Conservation (phyloP, 2,113 vertebrate genomes). For the Hystrix cristata region DNA sequence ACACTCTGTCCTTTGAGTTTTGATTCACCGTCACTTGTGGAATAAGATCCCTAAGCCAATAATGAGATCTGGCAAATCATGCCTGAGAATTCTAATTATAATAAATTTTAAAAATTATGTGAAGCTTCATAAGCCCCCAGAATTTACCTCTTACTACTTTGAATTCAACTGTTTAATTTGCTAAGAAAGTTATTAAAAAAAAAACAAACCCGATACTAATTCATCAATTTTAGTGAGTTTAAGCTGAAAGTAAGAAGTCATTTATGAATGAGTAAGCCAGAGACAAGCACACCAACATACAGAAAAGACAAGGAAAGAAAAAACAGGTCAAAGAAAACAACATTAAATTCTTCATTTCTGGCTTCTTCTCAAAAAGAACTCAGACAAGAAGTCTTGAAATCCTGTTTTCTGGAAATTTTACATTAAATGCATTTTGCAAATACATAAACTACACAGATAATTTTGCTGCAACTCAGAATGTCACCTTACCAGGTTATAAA, state of each 20-base stretch:
- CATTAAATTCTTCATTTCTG: constrained; percentile 9
- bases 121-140: not conserved
- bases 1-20: not conserved
- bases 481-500: constrained; percentile 53
- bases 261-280: not conserved
- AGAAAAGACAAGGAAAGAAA: not conserved
- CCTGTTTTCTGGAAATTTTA: not conserved
- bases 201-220: not conserved
- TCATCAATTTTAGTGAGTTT: constrained; percentile 12
- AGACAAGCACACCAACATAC: not conserved
- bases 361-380: constrained; percentile 2
- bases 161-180: constrained; percentile 6
- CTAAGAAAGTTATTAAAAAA: constrained; percentile 47
- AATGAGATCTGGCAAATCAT: not conserved
- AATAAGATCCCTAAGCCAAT: not conserved
- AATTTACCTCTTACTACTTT: constrained; percentile 26
- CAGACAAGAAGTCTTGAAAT: not conserved
- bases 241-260: constrained; percentile 16
- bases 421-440: not conserved
- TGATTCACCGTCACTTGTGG: not conserved
- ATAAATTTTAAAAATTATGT: not conserved
- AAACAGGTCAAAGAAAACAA: not conserved
- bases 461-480: not conserved
- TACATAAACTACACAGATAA: not conserved
- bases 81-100: constrained; percentile 31